Conservation (phyloP, 2,797 vertebrate species). For the Lagocephalus sceleratus region DNA sequence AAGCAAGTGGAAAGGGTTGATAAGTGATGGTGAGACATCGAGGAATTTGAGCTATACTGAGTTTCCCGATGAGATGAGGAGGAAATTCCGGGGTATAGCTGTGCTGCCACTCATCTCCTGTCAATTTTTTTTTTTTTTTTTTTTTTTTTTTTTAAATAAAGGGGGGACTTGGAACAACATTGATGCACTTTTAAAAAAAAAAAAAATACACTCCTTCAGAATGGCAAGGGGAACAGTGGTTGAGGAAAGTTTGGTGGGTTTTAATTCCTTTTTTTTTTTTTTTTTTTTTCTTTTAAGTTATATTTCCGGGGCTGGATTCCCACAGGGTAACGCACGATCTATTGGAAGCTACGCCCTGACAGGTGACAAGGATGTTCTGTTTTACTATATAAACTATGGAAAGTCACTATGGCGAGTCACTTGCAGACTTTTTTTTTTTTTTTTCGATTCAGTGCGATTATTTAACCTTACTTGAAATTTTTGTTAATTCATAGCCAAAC, state of each 20-base stretch:
- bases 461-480: constrained; percentile 75
- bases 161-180: constrained; percentile 61
- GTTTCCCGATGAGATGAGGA: constrained; percentile 36
- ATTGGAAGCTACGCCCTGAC: constrained; percentile 62
- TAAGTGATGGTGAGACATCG: constrained; percentile 7
- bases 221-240: constrained; percentile 83
- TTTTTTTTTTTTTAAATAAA: constrained; percentile 30
- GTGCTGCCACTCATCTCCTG: constrained; percentile 41
- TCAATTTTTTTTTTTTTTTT: constrained; percentile 37
- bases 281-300: constrained; percentile 69
- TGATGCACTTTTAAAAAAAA: constrained; percentile 89
- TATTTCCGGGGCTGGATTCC: constrained; percentile 80
- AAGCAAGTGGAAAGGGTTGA: constrained; percentile 38
- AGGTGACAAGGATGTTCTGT: constrained; percentile 62
- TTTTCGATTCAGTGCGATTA: constrained; percentile 48
- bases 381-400: constrained; percentile 55
- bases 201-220: constrained; percentile 81
- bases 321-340: constrained; percentile 59
- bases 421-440: constrained; percentile 42
- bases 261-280: constrained; percentile 29
- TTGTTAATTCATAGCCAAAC: constrained; percentile 58
- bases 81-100: constrained; percentile 18
- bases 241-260: constrained; percentile 60
- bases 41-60: constrained; percentile 58
- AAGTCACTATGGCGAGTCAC: constrained; percentile 48